These are phyloP conservation scores for Entomobrya multifasciata DNA, from an alignment of 2,888 invertebrate species.

Conservation along the genomic window DNA sequence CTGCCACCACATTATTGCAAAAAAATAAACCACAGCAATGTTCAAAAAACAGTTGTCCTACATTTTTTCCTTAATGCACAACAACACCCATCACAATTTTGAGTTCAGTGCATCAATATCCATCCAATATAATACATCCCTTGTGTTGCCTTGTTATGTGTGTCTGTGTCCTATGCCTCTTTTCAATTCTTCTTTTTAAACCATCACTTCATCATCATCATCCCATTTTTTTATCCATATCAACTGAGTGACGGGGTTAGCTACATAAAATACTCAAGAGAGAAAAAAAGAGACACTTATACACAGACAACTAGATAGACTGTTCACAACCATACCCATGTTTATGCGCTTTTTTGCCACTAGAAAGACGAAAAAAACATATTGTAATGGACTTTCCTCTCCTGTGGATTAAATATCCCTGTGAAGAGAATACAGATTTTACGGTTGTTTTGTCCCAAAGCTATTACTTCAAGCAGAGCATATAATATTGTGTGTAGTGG, in stretches of 20 bases:
- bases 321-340: background rate
- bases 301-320: background rate
- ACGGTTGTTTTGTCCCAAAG: slow-evolving; percentile 47
- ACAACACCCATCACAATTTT: background rate
- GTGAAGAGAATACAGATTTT: slow-evolving; percentile 17
- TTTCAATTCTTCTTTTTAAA: slow-evolving; percentile 37
- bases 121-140: slow-evolving; percentile 18
- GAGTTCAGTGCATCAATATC: slow-evolving; percentile 27
- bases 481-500: background rate
- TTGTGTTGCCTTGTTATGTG: slow-evolving; percentile 19
- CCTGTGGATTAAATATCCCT: slow-evolving; percentile 40
- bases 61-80: background rate
- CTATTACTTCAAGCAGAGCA: slow-evolving; percentile 22
- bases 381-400: background rate
- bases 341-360: background rate
- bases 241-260: background rate
- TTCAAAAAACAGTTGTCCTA: background rate
- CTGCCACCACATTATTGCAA: background rate
- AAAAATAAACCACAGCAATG: background rate
- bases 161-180: slow-evolving; percentile 10
- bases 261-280: no score
- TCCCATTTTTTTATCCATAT: slow-evolving; percentile 18
- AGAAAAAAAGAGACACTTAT: no score
- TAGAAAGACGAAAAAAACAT: slow-evolving; percentile 21
- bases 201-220: slow-evolving; percentile 48